Evolutionary conservation across 1,140 invertebrate genomes (phyloP).

Genomic region (Riptortus pedestris): DNA sequence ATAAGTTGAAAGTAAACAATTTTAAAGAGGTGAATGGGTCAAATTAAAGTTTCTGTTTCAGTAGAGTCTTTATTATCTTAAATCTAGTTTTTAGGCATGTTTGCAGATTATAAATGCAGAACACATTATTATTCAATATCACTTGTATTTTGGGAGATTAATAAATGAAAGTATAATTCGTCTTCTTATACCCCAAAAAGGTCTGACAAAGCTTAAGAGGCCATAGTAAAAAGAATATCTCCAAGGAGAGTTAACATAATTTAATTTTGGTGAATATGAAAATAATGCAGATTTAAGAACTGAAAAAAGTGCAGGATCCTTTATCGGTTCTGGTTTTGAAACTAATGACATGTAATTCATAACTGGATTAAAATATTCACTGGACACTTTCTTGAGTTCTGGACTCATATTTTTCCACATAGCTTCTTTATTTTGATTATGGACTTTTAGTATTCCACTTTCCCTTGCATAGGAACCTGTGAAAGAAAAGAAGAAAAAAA

Average conservation of each 20-base stretch:
- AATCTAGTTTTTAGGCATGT: no score
- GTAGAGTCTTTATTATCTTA: no score
- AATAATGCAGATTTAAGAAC: background rate
- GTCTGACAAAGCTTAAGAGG: background rate
- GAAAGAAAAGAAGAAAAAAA: no score
- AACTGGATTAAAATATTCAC: background rate
- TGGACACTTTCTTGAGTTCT: background rate
- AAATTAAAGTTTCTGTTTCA: no score
- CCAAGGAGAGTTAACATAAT: conserved; percentile 2
- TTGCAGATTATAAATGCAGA: no score
- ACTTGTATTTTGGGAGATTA: background rate
- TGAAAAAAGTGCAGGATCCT: background rate
- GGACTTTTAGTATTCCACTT: background rate
- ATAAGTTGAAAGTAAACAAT: no score
- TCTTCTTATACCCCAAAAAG: background rate
- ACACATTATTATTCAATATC: no score
- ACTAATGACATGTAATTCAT: background rate
- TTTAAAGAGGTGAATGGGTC: no score
- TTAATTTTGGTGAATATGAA: background rate
- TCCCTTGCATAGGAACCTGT: background rate
- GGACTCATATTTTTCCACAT: background rate
- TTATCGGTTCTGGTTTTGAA: background rate
- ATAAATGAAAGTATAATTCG: background rate
- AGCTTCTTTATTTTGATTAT: background rate
- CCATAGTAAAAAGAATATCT: background rate